These are phyloP conservation scores for Pipistrellus pipistrellus DNA, from an alignment of 2,797 vertebrate genomes.

Conservation along the genomic window DNA sequence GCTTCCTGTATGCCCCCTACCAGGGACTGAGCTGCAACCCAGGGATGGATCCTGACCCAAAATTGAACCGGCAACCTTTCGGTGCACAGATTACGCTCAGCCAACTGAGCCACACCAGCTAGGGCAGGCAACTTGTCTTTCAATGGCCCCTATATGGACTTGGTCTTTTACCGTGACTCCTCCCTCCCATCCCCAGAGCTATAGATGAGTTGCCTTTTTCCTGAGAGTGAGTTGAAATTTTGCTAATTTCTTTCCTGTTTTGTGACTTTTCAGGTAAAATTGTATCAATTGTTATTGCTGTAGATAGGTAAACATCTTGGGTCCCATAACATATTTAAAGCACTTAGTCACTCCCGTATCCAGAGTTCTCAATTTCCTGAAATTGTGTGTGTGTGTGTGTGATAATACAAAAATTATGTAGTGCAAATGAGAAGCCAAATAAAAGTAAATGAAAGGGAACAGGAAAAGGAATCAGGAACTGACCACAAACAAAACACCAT, in stretches of 20 bases:
- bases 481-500: slow-evolving; percentile 59
- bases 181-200: background rate
- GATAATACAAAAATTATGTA: background rate
- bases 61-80: background rate
- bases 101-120: background rate
- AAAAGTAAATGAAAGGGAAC: slow-evolving; percentile 52
- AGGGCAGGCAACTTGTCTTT: background rate
- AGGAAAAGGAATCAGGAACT: slow-evolving; percentile 76
- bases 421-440: background rate
- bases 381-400: background rate
- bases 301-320: background rate
- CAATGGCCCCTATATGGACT: background rate
- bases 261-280: slow-evolving; percentile 5
- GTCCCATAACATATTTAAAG: background rate
- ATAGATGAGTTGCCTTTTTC: background rate
- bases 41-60: background rate
- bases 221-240: background rate
- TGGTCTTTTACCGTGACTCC: background rate
- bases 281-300: background rate
- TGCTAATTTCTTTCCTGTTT: background rate
- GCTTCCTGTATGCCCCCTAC: background rate
- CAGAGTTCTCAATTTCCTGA: background rate
- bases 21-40: background rate
- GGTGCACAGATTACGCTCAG: background rate
- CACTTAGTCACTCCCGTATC: background rate